A percentile compares a stretch with the other conserved stretches of the same genome.
Conservation (phyloP, 2,888 invertebrate species). For the Ormyrus pomaceus region DNA sequence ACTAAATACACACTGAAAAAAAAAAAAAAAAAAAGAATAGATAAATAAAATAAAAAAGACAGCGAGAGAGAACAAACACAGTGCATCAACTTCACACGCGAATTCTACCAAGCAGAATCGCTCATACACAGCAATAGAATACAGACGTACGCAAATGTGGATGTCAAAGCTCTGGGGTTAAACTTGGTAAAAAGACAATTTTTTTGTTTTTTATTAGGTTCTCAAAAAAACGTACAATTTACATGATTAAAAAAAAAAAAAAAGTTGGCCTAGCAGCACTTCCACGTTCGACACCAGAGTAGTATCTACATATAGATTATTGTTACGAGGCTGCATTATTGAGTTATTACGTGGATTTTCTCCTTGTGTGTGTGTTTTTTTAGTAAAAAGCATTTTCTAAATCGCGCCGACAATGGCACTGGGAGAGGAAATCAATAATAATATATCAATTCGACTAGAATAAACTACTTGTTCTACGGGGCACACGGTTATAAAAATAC, state of each 20-base stretch:
- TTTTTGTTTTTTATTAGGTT: slow-evolving; percentile 28
- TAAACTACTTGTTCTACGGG: slow-evolving; percentile 50
- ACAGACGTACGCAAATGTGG: slow-evolving; percentile 23
- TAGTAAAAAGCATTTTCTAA: slow-evolving; percentile 29
- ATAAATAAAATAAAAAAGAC: slow-evolving; percentile 15
- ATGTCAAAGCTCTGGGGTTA: slow-evolving; percentile 54
- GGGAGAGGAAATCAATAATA: slow-evolving; percentile 16
- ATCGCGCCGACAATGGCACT: slow-evolving; percentile 34
- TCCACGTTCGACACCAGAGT: slow-evolving; percentile 29
- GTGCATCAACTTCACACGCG: slow-evolving; percentile 26
- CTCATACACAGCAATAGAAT: slow-evolving; percentile 47
- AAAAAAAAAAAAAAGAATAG: slow-evolving; percentile 1
- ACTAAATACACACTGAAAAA: slow-evolving; percentile 21
- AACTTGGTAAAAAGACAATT: slow-evolving; percentile 49
- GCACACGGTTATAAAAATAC: slow-evolving; percentile 36
- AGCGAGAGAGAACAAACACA: slow-evolving; percentile 20
- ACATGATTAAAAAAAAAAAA: slow-evolving; percentile 29
- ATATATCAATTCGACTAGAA: slow-evolving; percentile 48
- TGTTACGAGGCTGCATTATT: slow-evolving; percentile 11
- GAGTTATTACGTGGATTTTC: neutral
- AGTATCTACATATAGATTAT: slow-evolving; percentile 29
- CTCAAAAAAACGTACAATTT: slow-evolving; percentile 47
- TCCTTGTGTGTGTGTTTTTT: slow-evolving; percentile 9
- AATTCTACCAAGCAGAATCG: slow-evolving; percentile 51
- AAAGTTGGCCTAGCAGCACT: slow-evolving; percentile 37